Evolutionary conservation across 2,113 vertebrate genomes (phyloP), one percentile per base, ranked within the genome.

Genomic region (Ptyas mucosa): DNA sequence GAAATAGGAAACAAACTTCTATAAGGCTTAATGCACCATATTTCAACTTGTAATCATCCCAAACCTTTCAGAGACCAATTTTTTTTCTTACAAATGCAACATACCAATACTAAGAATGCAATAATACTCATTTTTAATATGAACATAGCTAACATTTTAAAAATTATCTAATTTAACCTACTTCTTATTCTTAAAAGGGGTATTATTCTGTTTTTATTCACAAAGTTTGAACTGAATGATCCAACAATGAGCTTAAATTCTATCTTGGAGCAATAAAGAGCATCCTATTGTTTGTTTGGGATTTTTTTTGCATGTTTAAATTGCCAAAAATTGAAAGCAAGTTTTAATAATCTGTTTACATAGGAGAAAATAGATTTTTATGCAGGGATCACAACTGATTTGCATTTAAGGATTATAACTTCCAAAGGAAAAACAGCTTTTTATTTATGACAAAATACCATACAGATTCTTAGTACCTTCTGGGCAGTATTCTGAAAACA

Each of bases 401-500:
- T 75, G 39, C 14, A 93, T 46, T 55, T 26, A 53, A 52, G 10
- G 21, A 11, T 11, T 18, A 10, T 29, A 85, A 39, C 57, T 91
- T 57, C 43, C 7, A 85, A 26, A 1, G 0, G 0, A 0, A 23
- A 89, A 12, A 53, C 0, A 0, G 0, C 1, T 43, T 46, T 2
- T 0, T 29, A 39, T 64, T 2, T n/a, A 4, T 34, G 75, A 6
- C 0, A 53, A 51, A 69, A n/a, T 29, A 26, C 0, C 0, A 9
- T n/a, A 49, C 0, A 8, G 91, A 89, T 43, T 54, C 1, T 69
- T 3, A 11, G 64, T 98, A 98, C 98, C 98, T 26, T 98, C 95
- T 55, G 91, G 93, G 2, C 97, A 97, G 94, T 97, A 95, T 90
- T 98, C 97, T 1, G 86, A 91, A 92, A 97, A 96, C 57, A 97